A percentile compares a stretch with the other conserved stretches of the same genome.
phyloP scores from a whole-genome alignment of 2,113 vertebrate species.

The Pelobates fuscus region DNA sequence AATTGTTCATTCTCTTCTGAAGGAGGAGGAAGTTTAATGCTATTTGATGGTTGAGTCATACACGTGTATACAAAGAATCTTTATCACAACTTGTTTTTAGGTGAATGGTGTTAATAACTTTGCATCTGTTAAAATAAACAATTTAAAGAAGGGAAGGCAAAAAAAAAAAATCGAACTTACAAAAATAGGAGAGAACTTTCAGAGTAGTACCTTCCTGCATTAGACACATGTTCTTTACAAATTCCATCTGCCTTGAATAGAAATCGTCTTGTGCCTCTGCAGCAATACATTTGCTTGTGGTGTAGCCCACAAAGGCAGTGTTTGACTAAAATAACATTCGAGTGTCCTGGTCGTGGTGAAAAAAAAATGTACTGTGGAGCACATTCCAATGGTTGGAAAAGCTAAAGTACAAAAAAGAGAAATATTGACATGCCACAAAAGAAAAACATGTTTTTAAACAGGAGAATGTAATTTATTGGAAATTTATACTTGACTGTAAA shows the following conservation, averaged over 20 bases:
- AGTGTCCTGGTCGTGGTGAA: constrained; percentile 37
- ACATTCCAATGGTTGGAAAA: constrained; percentile 48
- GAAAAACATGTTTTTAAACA: constrained; percentile 46
- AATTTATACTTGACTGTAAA: constrained; percentile 16
- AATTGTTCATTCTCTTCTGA: too few species aligned
- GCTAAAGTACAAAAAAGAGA: constrained; percentile 35
- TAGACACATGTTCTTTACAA: constrained; percentile 5
- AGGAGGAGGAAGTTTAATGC: too few species aligned
- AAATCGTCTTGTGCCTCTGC: constrained; percentile 22
- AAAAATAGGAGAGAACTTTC: not conserved
- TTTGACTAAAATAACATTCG: constrained; percentile 25
- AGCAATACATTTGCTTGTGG: constrained; percentile 36
- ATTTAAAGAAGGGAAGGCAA: not conserved
- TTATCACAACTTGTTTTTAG: not conserved
- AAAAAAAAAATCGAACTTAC: not conserved
- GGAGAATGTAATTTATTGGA: constrained; percentile 45
- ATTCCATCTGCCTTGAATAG: not conserved
- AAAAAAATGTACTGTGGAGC: constrained; percentile 40
- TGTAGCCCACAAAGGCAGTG: constrained; percentile 28
- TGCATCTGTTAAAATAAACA: too few species aligned
- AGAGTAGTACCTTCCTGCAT: not conserved
- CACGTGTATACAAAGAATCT: too few species aligned
- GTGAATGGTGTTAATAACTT: too few species aligned
- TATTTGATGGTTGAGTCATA: too few species aligned
- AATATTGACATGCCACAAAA: constrained; percentile 42